Conservation (phyloP, 2,113 vertebrate genomes). For the Panthera leo region DNA sequence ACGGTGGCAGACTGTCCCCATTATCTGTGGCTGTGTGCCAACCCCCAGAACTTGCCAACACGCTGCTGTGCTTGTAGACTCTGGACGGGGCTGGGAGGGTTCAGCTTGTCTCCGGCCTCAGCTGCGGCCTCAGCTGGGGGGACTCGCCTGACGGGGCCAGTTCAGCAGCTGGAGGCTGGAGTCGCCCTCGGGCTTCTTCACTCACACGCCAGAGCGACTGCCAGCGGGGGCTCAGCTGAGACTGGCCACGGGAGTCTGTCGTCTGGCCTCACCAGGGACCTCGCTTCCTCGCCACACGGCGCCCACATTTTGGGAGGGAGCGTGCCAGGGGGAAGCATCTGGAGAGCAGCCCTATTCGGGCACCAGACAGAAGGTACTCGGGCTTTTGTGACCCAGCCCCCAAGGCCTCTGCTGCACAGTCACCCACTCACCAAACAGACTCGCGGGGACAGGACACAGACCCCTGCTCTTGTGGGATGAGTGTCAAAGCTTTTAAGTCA, state of each 20-base stretch:
- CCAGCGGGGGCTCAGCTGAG: background rate
- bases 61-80: background rate
- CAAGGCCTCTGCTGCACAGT: too few species aligned
- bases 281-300: fast-evolving
- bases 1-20: too few species aligned
- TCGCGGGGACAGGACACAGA: background rate
- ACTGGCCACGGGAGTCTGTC: background rate
- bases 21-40: background rate
- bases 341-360: fast-evolving
- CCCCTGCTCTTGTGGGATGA: background rate
- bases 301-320: background rate
- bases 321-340: fast-evolving
- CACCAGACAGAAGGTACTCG: fast-evolving
- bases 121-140: background rate
- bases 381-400: fast-evolving
- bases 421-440: background rate
- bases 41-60: fast-evolving
- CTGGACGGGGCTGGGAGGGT: background rate
- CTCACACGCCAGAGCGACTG: background rate
- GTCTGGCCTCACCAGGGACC: background rate
- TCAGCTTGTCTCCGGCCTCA: background rate
- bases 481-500: background rate
- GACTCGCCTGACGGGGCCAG: background rate
- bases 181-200: background rate
- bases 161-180: background rate